Base-by-base conservation (phyloP, 2,113 vertebrate genomes). In the Stegastes partitus region DNA sequence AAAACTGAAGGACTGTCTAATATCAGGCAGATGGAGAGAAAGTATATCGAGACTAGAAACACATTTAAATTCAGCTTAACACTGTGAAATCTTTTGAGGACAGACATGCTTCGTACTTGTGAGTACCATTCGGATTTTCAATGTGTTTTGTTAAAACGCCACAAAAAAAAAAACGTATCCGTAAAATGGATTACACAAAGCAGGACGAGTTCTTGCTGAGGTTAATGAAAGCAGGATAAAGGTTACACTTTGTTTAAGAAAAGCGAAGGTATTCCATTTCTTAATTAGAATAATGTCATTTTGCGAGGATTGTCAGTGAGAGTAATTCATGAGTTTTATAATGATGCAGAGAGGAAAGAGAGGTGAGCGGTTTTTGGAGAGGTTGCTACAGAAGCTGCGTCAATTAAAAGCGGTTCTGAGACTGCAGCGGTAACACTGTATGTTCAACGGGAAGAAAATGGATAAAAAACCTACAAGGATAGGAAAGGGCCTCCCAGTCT, bases 251-350 rank as follows among this genome's bases (percentile, higher is more conserved):
- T 18, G 44, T 39, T 64, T 37, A 34, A 19, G 14, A 55, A 65
- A 75, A 51, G 14, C 42, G 55, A n/a, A 50, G 53, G 21, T 44
- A 79, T 49, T 53, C 12, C 50, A 37, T 65, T 71, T 56, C 26
- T 22, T 70, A 45, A 74, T 81, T 87, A 58, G 53, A 61, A 57
- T 70, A 11, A 49, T 25, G 8, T 63, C 14, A 21, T 49, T 59
- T 51, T 59, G 10, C 11, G 4, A 16, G 4, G 18, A 55, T 47
- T 28, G 50, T 23, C 44, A 58, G 37, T n/a, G 11, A 50, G 55
- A 44, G 25, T 26, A 39, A 56, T 5, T 53, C n/a, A 25, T 53
- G 0, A 71, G 16, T 58, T 81, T 57, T 22, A 31, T 76, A 68
- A 68, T 77, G 54, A 83, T 63, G 68, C 49, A 31, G 12, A 34